A percentile compares a stretch with the other conserved stretches of the same genome.
Conservation (phyloP, 2,888 invertebrate species). For the Pterobdella sp. region DNA sequence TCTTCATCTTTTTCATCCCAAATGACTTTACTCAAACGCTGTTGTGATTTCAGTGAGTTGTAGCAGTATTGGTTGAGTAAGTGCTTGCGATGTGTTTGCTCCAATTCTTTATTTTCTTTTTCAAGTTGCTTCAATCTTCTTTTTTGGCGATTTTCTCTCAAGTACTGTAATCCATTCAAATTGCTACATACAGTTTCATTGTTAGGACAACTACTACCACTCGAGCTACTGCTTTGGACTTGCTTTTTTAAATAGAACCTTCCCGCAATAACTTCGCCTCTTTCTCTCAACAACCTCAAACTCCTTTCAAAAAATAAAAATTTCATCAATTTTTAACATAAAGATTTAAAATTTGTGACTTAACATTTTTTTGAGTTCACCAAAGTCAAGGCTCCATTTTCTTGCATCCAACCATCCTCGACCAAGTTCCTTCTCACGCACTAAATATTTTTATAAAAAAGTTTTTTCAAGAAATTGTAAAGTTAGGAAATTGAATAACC, state of each 20-base stretch:
- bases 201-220: not conserved
- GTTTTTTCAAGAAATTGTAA: not conserved
- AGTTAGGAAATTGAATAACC: constrained; percentile 5
- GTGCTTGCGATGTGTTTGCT: not conserved
- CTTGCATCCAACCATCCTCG: not conserved
- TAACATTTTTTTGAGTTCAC: constrained; percentile 26
- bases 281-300: constrained; percentile 19
- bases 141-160: not conserved
- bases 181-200: not conserved
- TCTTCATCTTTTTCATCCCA: constrained; percentile 26
- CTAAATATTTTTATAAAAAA: not conserved
- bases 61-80: not conserved
- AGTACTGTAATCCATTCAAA: not conserved
- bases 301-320: constrained; percentile 15
- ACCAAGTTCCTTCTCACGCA: constrained; percentile 13
- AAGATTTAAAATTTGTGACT: not conserved
- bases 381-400: constrained; percentile 22
- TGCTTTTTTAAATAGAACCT: constrained; percentile 15
- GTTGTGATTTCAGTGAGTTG: constrained; percentile 10
- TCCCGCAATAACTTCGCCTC: constrained; percentile 18
- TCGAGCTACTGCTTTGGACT: not conserved
- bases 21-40: not conserved
- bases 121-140: too few species aligned
- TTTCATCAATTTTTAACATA: not conserved
- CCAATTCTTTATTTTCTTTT: not conserved